These are phyloP conservation scores for Horisme vitalbata DNA, from an alignment of 2,888 invertebrate species.

Conservation along the genomic window DNA sequence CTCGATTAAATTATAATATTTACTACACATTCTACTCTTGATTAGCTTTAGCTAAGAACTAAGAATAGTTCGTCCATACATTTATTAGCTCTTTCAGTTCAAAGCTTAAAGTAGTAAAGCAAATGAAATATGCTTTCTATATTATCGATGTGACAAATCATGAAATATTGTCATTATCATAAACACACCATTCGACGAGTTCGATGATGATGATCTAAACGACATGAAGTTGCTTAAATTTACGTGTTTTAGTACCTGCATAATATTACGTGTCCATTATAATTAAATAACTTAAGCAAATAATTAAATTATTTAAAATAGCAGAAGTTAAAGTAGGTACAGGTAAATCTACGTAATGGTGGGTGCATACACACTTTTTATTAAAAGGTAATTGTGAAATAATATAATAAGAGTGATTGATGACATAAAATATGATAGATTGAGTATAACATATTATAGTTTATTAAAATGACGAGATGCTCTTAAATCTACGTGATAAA, in stretches of 20 bases:
- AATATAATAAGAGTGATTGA: background rate
- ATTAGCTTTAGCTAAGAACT: conserved; percentile 52
- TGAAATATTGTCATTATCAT: conserved; percentile 55
- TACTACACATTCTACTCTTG: conserved; percentile 54
- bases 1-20: conserved; percentile 42
- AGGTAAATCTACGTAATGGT: too few relatives aligned
- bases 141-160: conserved; percentile 41
- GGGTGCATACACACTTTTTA: too few relatives aligned
- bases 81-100: conserved; percentile 14
- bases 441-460: too few relatives aligned
- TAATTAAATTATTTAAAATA: too few relatives aligned
- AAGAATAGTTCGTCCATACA: conserved; percentile 41
- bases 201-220: background rate
- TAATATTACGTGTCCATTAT: too few relatives aligned
- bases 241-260: too few relatives aligned
- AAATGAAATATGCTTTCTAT: too few relatives aligned
- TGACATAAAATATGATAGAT: background rate
- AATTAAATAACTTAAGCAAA: too few relatives aligned
- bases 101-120: conserved; percentile 39
- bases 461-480: conserved; percentile 58
- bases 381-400: too few relatives aligned
- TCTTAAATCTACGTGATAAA: conserved; percentile 59
- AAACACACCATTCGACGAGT: conserved; percentile 44
- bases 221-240: too few relatives aligned
- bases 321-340: too few relatives aligned